Base-by-base conservation (phyloP, 1,140 invertebrate genomes). In the Scaptomyza hsui region DNA sequence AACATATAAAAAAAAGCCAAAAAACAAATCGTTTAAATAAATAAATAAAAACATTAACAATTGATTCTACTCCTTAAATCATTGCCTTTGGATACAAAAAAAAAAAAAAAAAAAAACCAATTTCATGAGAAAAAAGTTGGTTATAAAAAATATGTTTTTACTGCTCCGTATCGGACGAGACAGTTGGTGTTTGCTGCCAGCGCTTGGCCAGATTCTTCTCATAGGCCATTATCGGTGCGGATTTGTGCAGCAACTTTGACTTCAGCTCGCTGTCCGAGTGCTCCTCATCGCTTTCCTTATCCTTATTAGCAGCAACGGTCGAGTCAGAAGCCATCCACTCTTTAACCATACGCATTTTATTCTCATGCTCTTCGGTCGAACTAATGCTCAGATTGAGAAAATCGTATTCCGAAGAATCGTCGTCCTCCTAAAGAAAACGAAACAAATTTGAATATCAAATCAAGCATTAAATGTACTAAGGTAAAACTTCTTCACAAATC, bases 211-310 rank as follows among this genome's bases (percentile, higher is more conserved):
- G 26, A 21, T 70, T 63, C 60, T 70, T 47, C 26, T 70, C 67
- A 7, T 70, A 70, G 26, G 12, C 51, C 60, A 56, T 56, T 1
- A 70, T 70, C 0, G 67, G 67, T 10, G 24, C 60, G 12, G 49
- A 70, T 49, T 56, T 70, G 15, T 47, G 37, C 10, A 29, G 44
- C 19, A 70, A 13, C 7, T 12, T n/a, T 9, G 49, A 64, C 3
- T 39, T 51, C 21, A 42, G 13, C 4, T 21, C 57, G 37, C 26
- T 68, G n/a, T 63, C 78, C 15, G 80, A 85, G 12, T 65, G 77
- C 61, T 86, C 81, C 26, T 85, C 80, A n/a, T 86, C 80, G 55
- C 76, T 86, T 15, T 70, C 71, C 21, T 76, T 62, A n/a, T 69
- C 65, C n/a, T n/a, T n/a, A n/a, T n/a, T n/a, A n/a, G n/a, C n/a